Percentiles rank a stretch among this genome's conserved stretches.
These are phyloP conservation scores for Shargacucullia verbasci DNA, from an alignment of 2,888 invertebrate genomes.

Conservation along the genomic window DNA sequence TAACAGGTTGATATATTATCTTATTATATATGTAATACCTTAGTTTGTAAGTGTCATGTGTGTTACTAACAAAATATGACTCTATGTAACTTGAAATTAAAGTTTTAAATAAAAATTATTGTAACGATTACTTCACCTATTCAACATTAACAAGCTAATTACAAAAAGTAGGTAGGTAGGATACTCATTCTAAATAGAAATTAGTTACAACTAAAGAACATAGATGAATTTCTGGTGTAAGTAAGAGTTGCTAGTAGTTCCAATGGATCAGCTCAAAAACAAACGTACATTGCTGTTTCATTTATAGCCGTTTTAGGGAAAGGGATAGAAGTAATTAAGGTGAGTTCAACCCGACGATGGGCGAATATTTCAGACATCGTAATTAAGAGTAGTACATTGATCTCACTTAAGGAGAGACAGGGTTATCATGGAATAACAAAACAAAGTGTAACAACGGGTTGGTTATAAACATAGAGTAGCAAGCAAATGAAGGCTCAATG, in stretches of 20 bases:
- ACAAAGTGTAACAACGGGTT: conserved; percentile 18
- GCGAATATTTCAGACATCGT: conserved; percentile 30
- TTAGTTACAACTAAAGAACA: no score
- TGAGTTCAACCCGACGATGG: conserved; percentile 36
- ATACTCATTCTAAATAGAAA: no score
- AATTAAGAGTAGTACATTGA: conserved; percentile 44
- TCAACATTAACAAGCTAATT: no score
- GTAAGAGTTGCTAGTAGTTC: not conserved
- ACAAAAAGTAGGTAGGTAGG: no score
- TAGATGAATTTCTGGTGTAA: not conserved
- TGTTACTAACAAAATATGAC: no score
- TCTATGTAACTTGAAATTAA: no score
- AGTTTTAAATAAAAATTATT: no score
- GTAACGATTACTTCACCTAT: no score
- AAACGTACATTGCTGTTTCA: not conserved
- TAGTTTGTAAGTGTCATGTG: no score
- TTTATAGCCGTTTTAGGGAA: conserved; percentile 9
- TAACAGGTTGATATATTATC: no score
- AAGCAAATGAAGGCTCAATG: not conserved
- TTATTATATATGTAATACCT: no score
- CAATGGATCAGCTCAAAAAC: not conserved
- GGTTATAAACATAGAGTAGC: conserved; percentile 14
- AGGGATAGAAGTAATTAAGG: conserved; percentile 23
- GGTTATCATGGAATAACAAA: conserved; percentile 40
- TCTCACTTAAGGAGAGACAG: conserved; percentile 42